Evolutionary conservation across 1,140 invertebrate genomes (phyloP).

Genomic region (Drosophila guanche): DNA sequence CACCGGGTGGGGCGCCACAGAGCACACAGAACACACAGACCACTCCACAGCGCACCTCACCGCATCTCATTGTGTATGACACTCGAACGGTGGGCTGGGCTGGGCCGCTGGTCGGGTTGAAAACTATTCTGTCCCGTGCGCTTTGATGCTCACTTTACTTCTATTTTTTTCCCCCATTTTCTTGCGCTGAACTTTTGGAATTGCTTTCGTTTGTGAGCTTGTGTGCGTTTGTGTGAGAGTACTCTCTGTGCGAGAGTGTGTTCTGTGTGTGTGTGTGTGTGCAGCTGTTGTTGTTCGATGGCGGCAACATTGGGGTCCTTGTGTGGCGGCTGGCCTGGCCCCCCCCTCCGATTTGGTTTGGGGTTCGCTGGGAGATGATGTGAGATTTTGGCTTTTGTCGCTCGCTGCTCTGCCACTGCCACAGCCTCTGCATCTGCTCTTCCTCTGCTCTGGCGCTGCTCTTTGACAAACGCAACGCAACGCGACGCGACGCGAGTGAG

Average conservation of each 20-base stretch:
- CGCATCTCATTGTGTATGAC: conserved; percentile 48
- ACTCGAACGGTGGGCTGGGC: conserved; percentile 49
- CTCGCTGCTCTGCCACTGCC: conserved; percentile 47
- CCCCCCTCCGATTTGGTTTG: conserved; percentile 40
- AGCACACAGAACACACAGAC: background rate
- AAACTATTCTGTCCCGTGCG: conserved; percentile 76
- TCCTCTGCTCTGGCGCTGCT: conserved; percentile 42
- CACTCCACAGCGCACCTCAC: conserved; percentile 9
- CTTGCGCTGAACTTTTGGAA: conserved; percentile 62
- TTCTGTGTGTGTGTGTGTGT: conserved; percentile 39
- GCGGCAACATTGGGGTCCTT: conserved; percentile 78
- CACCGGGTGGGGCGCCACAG: conserved; percentile 34
- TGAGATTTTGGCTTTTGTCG: conserved; percentile 82
- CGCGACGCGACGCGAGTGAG: conserved; percentile 76
- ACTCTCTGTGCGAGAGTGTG: background rate
- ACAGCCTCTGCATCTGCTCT: conserved; percentile 4
- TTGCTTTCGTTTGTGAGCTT: conserved; percentile 45
- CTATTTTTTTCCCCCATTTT: conserved; percentile 46
- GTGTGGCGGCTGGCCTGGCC: conserved; percentile 31
- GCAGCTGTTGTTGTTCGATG: conserved; percentile 55
- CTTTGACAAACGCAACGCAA: conserved; percentile 76
- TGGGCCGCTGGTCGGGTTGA: conserved; percentile 71
- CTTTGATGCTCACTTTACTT: conserved; percentile 81
- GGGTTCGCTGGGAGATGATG: conserved; percentile 68
- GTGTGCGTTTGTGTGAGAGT: conserved; percentile 27